Evolutionary conservation across 92 coral and sea anemone genomes (phyloP), one percentile per base, ranked within the genome.

Genomic region (Umimayanthus chanpuru): DNA sequence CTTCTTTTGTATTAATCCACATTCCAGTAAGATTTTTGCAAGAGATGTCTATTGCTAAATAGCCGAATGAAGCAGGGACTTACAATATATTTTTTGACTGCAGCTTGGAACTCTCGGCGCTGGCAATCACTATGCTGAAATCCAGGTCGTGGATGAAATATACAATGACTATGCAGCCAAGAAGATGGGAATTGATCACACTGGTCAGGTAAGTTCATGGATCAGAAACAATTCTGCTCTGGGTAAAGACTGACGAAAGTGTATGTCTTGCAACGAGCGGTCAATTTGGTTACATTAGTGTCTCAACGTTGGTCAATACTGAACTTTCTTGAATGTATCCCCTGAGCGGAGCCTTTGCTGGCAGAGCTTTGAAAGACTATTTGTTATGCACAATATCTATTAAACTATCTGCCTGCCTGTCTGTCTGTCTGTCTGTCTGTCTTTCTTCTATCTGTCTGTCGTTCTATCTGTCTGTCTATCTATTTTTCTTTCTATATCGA

Each of bases 71-170:
- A 87, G 25, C 68, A 21, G 9, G n/a, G 8, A 18, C 20, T 79
- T 39, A 32, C 66, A 39, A 20, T 75, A 18, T 53, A 21, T 77
- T 26, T 40, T 64, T 3, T 39, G 40, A 47, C 41, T 86, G 86
- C 65, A 97, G 99, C 99, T 97, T 25, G 99, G 99, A 1, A 97
- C 99, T 8, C 96, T 97, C 43, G 99, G 99, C 20, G 99, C 99
- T 30, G 99, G 99, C 20, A 97, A 97, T 85, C 99, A 97, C 90
- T 97, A 97, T 77, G 98, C 99, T 18, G 99, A 97, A 81, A 95
- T 97, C 66, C 99, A 97, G 81, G 97, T 95, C n/a, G 99, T 97
- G 2, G 99, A 97, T 89, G 98, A 95, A 61, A 97, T 97, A 29
- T 97, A 88, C 80, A 86, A 97, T 71, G 91, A 81, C 30, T 91